Percentiles rank a stretch among this genome's conserved stretches.
phyloP scores from a whole-genome alignment of 1,140 invertebrate genomes.

The Armadillidium nasatum region DNA sequence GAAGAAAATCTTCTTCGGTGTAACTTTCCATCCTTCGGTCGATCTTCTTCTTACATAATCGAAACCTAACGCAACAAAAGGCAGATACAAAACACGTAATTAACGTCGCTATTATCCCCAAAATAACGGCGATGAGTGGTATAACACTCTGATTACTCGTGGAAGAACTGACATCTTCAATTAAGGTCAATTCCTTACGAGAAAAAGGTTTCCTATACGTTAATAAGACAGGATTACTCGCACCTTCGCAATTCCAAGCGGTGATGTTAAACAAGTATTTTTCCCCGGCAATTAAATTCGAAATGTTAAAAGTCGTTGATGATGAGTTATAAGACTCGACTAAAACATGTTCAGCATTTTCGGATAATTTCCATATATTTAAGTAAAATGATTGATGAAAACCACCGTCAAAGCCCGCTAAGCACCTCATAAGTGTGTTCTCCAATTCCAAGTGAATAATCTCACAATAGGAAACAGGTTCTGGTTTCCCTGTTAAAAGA shows the following conservation, averaged over 20 bases:
- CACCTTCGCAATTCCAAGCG: not conserved
- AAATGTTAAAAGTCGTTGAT: not conserved
- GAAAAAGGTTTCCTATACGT: not conserved
- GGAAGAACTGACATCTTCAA: not conserved
- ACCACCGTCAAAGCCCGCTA: not conserved
- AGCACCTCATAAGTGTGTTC: not conserved
- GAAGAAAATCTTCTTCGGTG: not conserved
- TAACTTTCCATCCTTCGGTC: not conserved
- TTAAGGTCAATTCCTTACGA: not conserved
- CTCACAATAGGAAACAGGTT: not conserved
- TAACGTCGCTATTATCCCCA: not conserved
- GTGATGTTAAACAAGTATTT: not conserved
- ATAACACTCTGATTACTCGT: not conserved
- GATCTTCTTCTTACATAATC: not conserved
- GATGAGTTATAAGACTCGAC: not conserved
- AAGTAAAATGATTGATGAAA: not conserved
- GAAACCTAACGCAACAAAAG: not conserved
- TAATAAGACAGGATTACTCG: not conserved
- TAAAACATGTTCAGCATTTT: not conserved
- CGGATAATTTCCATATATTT: not conserved
- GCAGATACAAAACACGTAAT: not conserved
- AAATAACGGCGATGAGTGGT: not conserved
- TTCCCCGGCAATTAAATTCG: not conserved
- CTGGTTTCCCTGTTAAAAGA: not conserved
- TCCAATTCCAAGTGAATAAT: not conserved